phyloP scores from a whole-genome alignment of 2,888 invertebrate species.

The Clitarchus hookeri region DNA sequence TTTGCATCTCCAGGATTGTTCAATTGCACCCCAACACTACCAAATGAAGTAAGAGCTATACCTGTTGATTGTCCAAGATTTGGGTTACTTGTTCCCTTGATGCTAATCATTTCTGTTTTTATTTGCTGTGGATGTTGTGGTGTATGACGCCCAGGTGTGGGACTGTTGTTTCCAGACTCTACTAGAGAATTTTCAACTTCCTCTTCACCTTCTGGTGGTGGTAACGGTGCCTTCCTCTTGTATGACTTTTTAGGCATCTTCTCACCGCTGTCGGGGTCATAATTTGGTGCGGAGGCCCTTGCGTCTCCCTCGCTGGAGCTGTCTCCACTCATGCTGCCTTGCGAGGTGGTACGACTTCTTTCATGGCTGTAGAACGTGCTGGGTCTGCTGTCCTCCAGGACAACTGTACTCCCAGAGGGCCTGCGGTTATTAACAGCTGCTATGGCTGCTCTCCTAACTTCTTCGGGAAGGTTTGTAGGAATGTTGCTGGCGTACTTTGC shows the following conservation, averaged over 20 bases:
- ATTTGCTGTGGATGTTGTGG: background rate
- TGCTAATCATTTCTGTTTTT: background rate
- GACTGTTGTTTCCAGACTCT: slow-evolving; percentile 5
- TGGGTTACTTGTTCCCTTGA: background rate
- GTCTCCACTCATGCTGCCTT: slow-evolving; percentile 49
- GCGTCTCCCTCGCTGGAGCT: slow-evolving; percentile 41
- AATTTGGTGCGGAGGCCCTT: slow-evolving; percentile 27
- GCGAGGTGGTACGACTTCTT: slow-evolving; percentile 31
- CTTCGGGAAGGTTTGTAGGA: slow-evolving; percentile 72
- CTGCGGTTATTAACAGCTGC: slow-evolving; percentile 71
- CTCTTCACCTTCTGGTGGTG: slow-evolving; percentile 52
- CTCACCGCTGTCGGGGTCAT: slow-evolving; percentile 48
- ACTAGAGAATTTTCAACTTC: background rate
- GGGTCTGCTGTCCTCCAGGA: slow-evolving; percentile 43
- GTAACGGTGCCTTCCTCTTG: slow-evolving; percentile 74
- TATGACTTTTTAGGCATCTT: slow-evolving; percentile 63
- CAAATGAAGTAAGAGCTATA: slow-evolving; percentile 24
- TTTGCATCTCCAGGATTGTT: slow-evolving; percentile 29
- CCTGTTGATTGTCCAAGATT: background rate
- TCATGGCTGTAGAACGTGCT: slow-evolving; percentile 38
- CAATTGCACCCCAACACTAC: slow-evolving; percentile 27
- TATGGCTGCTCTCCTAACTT: slow-evolving; percentile 73
- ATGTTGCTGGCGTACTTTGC: slow-evolving; percentile 50
- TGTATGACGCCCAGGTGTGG: background rate
- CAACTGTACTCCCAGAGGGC: slow-evolving; percentile 51